A percentile compares a stretch with the other conserved stretches of the same genome.
Evolutionary conservation across 2,113 vertebrate species (phyloP).

Genomic region (Gallinago media): DNA sequence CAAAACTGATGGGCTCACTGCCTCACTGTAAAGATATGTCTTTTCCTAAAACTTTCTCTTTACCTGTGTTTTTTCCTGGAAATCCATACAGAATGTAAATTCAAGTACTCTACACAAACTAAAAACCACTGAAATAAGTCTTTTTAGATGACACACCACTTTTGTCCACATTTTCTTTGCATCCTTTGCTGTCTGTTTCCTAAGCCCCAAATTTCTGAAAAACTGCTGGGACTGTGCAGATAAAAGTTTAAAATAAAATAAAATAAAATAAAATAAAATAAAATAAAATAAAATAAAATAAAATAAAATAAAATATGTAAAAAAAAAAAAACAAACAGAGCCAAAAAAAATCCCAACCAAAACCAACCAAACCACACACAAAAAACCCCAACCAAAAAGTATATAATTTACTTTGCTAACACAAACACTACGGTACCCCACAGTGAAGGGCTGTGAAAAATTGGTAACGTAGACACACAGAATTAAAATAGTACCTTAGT

Average conservation of each 20-base stretch:
- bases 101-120: not conserved
- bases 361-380: too few species aligned
- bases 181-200: not conserved
- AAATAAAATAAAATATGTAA: not conserved
- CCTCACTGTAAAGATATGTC: not conserved
- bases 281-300: not conserved
- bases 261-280: not conserved
- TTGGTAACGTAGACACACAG: rapidly evolving
- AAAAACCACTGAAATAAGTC: not conserved
- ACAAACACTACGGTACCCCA: not conserved
- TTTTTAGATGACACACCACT: rapidly evolving
- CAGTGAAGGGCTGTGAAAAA: not conserved
- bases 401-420: not conserved
- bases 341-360: not conserved
- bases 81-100: not conserved
- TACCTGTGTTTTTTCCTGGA: not conserved
- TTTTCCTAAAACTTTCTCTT: not conserved
- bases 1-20: not conserved
- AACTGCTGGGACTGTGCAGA: not conserved
- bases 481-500: not conserved
- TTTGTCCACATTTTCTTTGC: not conserved
- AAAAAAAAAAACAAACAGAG: too few species aligned
- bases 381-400: not conserved
- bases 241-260: not conserved
- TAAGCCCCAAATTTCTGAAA: not conserved